Evolutionary conservation across 2,888 invertebrate genomes (phyloP).

Genomic region (Drosophila neonasuta): DNA sequence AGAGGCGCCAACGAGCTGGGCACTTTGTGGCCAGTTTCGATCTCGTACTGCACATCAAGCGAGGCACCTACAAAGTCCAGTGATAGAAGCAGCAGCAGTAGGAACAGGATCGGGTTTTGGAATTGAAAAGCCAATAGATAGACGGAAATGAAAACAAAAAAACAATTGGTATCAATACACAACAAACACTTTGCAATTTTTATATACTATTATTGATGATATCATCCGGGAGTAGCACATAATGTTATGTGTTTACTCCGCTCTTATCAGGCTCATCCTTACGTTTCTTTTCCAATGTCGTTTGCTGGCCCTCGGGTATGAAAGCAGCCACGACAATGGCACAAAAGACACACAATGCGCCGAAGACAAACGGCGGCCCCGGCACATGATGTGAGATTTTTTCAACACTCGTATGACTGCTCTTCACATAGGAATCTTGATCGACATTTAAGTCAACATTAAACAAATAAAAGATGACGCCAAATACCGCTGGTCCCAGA

Average conservation of each 20-base stretch:
- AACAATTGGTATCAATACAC: constrained; percentile 14
- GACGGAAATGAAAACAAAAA: not conserved
- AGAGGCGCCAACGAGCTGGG: constrained; percentile 90
- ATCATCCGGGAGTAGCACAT: constrained; percentile 9
- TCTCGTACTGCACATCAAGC: constrained; percentile 90
- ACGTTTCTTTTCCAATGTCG: constrained; percentile 85
- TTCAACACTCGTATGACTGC: constrained; percentile 76
- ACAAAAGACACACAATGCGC: constrained; percentile 97
- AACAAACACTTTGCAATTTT: constrained; percentile 24
- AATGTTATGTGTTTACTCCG: constrained; percentile 13
- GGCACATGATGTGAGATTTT: constrained; percentile 90
- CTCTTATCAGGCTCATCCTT: constrained; percentile 69
- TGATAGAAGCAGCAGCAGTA: not conserved
- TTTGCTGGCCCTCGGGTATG: constrained; percentile 87
- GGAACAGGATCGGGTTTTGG: not conserved
- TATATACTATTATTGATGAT: constrained; percentile 6
- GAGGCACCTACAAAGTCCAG: constrained; percentile 84
- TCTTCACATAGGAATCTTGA: constrained; percentile 73
- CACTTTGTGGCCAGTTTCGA: constrained; percentile 90
- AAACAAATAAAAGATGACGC: constrained; percentile 98
- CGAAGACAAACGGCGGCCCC: constrained; percentile 99
- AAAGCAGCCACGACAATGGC: constrained; percentile 96
- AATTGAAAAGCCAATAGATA: not conserved
- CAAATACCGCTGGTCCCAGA: constrained; percentile 98
- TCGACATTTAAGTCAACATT: constrained; percentile 97